Base-by-base conservation (phyloP, 64 coral and sea anemone species). In the Pocillopora verrucosa region DNA sequence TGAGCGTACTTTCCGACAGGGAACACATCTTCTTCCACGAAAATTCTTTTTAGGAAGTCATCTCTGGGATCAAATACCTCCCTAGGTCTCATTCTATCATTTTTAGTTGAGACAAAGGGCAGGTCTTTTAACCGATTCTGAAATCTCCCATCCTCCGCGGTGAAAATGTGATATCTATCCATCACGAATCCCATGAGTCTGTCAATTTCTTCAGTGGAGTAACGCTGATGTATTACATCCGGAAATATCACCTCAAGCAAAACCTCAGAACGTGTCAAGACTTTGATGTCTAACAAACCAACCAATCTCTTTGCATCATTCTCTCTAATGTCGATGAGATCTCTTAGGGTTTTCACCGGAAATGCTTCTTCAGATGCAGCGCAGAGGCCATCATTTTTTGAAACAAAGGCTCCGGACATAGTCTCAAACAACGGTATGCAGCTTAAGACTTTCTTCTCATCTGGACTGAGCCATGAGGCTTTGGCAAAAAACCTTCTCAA, bases 401-500 rank as follows among this genome's bases (percentile, higher is more conserved):
- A 59, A 16, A 25, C 76, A 59, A 82, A 82, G 3, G 34, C 12
- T 20, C 61, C 61, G 25, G 57, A 61, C 1, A 61, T 10, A 2
- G 90, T 92, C 25, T 92, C 90, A 77, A 92, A 92, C 13, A 92
- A 13, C 11, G 90, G 90, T 5, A 92, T 3, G 15, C 20, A 24
- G 34, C 56, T 65, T 11, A 94, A 36, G 61, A 87, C 30, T 14
- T 87, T 10, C 35, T 36, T 76, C 35, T 20, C 16, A 15, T 59
- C 36, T 35, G 17, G 60, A 13, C 38, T 65, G 17, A 81, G 17
- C 15, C 56, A 59, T 34, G 11, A 56, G 20, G 59, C 76, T 13
- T 88, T 22, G 13, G 84, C 80, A n/a, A 95, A 62, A 34, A 95
- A 95, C 25, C 45, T 34, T 61, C 92, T 80, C 16, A 94, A 34